Evolutionary conservation across 2,797 vertebrate species (phyloP).

Genomic region (Anguilla obscura): DNA sequence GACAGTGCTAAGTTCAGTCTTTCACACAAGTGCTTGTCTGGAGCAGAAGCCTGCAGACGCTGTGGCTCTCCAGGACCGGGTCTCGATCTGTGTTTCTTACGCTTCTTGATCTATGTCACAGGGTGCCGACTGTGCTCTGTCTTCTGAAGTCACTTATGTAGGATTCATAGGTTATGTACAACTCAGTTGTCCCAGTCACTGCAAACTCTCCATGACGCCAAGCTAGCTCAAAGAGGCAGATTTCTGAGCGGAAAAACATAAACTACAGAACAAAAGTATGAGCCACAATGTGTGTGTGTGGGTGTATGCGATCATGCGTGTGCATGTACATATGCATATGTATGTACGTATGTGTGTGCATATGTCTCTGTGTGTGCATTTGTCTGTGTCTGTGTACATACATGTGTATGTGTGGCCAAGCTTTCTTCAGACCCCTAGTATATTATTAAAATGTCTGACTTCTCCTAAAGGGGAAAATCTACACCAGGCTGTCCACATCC

Average conservation of each 20-base stretch:
- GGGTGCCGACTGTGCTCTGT: neutral
- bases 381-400: neutral
- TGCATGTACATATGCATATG: neutral
- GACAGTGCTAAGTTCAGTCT: neutral
- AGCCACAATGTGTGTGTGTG: neutral
- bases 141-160: neutral
- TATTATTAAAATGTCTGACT: conserved; percentile 29
- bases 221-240: neutral
- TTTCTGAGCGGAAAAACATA: conserved; percentile 3
- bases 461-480: neutral
- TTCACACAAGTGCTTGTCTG: neutral
- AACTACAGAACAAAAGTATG: neutral
- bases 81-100: neutral
- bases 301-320: neutral
- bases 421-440: conserved; percentile 4
- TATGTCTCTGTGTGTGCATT: neutral
- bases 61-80: neutral
- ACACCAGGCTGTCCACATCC: conserved; percentile 16
- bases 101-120: neutral
- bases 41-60: neutral
- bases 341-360: neutral
- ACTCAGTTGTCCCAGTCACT: neutral
- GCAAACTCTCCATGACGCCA: neutral
- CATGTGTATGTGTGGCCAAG: neutral
- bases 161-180: neutral